Percentiles rank a stretch among this genome's conserved stretches.
These are phyloP conservation scores for Coregonus suidteri DNA, from an alignment of 2,797 vertebrate genomes.

Conservation along the genomic window DNA sequence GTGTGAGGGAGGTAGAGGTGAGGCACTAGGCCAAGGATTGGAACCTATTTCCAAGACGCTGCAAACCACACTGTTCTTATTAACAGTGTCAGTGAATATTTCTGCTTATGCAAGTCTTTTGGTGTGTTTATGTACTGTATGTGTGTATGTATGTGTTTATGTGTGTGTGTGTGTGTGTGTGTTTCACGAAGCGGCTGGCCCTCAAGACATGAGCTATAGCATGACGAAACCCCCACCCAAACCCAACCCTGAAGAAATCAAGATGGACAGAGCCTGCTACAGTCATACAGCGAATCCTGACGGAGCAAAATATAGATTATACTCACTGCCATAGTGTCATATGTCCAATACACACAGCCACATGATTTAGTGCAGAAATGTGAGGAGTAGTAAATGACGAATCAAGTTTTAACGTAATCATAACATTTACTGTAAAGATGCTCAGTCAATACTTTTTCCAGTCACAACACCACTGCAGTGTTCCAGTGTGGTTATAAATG, in stretches of 20 bases:
- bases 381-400: background rate
- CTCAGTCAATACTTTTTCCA: slow-evolving; percentile 39
- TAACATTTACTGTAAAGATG: slow-evolving; percentile 34
- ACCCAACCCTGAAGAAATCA: background rate
- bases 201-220: background rate
- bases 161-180: background rate
- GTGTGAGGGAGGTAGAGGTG: slow-evolving; percentile 19
- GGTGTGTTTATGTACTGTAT: slow-evolving; percentile 1
- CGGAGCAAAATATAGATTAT: background rate
- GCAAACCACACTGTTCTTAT: slow-evolving; percentile 37
- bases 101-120: slow-evolving; percentile 49
- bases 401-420: slow-evolving; percentile 29
- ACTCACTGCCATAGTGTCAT: background rate
- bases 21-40: slow-evolving; percentile 36
- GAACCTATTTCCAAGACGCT: slow-evolving; percentile 20
- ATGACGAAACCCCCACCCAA: background rate
- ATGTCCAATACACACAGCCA: background rate
- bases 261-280: background rate
- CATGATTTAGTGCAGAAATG: background rate
- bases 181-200: background rate
- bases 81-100: slow-evolving; percentile 30
- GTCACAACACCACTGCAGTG: slow-evolving; percentile 6
- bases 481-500: slow-evolving; percentile 21
- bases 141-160: background rate
- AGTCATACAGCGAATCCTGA: background rate